phyloP scores from a whole-genome alignment of 2,797 vertebrate genomes.

The Enteromius paludinosus region DNA sequence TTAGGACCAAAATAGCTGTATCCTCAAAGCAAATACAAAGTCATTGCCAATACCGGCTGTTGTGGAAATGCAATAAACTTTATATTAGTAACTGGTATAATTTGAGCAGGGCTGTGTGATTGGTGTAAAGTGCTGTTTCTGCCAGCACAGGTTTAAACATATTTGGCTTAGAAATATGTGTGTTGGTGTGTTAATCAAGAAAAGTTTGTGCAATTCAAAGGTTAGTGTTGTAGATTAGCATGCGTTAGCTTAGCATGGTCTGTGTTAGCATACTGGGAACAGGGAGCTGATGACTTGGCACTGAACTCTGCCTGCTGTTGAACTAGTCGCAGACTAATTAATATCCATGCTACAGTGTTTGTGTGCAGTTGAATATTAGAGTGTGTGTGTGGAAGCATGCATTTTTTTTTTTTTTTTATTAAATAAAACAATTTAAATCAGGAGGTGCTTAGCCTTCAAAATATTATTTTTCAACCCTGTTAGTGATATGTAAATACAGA shows the following conservation, averaged over 20 bases:
- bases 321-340: slow-evolving; percentile 1
- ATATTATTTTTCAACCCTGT: background rate
- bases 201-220: background rate
- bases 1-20: background rate
- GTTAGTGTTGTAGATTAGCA: slow-evolving; percentile 14
- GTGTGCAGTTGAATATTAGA: background rate
- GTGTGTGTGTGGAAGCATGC: background rate
- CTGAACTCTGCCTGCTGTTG: background rate
- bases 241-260: slow-evolving; percentile 21
- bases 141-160: slow-evolving; percentile 2
- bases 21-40: background rate
- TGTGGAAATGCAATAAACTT: slow-evolving; percentile 1
- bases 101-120: background rate
- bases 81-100: background rate
- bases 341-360: background rate
- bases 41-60: background rate
- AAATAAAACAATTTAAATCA: background rate
- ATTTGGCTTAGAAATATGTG: background rate
- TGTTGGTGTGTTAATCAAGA: slow-evolving; percentile 4
- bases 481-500: background rate
- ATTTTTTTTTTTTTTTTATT: too few species aligned
- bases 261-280: slow-evolving; percentile 3
- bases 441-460: background rate
- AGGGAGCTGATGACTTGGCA: background rate
- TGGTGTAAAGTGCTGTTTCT: background rate